phyloP scores from a whole-genome alignment of 2,888 invertebrate genomes.

The Graphium colonna region DNA sequence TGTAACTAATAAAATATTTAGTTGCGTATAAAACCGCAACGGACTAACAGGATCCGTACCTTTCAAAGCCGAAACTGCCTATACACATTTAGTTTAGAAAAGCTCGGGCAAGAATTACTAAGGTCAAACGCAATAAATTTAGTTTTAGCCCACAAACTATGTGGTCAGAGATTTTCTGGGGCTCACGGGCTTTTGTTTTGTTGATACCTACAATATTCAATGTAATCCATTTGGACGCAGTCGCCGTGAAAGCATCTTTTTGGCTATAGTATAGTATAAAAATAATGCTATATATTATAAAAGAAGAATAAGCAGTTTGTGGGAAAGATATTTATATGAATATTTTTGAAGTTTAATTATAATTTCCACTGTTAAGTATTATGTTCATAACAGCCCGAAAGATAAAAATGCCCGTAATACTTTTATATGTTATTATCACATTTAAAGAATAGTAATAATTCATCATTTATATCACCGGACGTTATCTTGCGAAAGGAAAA shows the following conservation, averaged over 20 bases:
- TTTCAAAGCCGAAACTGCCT: slow-evolving; percentile 68
- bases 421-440: not conserved
- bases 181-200: slow-evolving; percentile 70
- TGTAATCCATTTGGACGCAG: slow-evolving; percentile 76
- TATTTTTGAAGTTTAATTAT: too few species aligned
- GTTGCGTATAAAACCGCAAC: slow-evolving; percentile 69
- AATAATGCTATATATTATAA: too few species aligned
- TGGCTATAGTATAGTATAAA: not conserved
- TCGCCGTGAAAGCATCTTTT: not conserved
- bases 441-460: too few species aligned
- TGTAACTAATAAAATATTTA: slow-evolving; percentile 74
- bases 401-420: too few species aligned
- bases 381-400: too few species aligned
- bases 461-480: too few species aligned
- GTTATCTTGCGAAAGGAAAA: too few species aligned
- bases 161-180: slow-evolving; percentile 71
- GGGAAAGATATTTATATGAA: too few species aligned
- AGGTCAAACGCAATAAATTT: slow-evolving; percentile 79
- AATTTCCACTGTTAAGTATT: too few species aligned
- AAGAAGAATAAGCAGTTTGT: too few species aligned
- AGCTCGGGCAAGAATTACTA: slow-evolving; percentile 74
- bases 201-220: slow-evolving; percentile 73
- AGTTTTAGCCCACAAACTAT: slow-evolving; percentile 74
- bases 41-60: slow-evolving; percentile 53
- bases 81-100: slow-evolving; percentile 67